Evolutionary conservation across 2,113 vertebrate species (phyloP).

Genomic region (Amazona vittata): DNA sequence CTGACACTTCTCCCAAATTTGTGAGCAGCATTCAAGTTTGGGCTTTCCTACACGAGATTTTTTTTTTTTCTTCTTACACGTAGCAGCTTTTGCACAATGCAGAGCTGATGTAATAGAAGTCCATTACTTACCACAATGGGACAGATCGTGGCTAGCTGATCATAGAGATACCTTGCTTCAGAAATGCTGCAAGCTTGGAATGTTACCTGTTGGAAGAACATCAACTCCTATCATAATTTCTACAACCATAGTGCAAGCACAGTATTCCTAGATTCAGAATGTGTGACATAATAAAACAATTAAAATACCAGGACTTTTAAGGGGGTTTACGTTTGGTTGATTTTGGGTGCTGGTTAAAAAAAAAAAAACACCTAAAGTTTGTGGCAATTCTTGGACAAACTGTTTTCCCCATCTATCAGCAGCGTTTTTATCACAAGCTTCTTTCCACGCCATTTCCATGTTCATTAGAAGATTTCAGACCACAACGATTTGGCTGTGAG

Average conservation of each 20-base stretch:
- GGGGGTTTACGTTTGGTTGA: neutral
- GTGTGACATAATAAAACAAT: neutral
- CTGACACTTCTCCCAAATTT: neutral
- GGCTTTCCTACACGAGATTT: neutral
- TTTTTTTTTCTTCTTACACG: neutral
- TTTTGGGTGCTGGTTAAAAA: neutral
- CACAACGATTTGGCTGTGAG: neutral
- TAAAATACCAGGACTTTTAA: neutral
- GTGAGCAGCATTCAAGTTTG: neutral
- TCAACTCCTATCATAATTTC: neutral
- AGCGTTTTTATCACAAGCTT: neutral
- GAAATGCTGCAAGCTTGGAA: slow-evolving; percentile 98
- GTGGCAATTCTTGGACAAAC: neutral
- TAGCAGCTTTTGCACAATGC: neutral
- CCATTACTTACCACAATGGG: slow-evolving; percentile 91
- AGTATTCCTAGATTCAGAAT: neutral
- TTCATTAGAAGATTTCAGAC: neutral
- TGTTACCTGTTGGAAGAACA: slow-evolving; percentile 84
- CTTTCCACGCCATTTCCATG: neutral
- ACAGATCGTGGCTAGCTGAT: slow-evolving; percentile 96
- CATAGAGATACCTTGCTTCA: slow-evolving; percentile 96
- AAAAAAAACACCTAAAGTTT: too few relatives aligned
- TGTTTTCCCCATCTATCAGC: neutral
- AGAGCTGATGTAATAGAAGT: neutral
- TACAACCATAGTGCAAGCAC: neutral